These are phyloP conservation scores for Falcunculus frontatus DNA, from an alignment of 2,113 vertebrate species.

Conservation along the genomic window DNA sequence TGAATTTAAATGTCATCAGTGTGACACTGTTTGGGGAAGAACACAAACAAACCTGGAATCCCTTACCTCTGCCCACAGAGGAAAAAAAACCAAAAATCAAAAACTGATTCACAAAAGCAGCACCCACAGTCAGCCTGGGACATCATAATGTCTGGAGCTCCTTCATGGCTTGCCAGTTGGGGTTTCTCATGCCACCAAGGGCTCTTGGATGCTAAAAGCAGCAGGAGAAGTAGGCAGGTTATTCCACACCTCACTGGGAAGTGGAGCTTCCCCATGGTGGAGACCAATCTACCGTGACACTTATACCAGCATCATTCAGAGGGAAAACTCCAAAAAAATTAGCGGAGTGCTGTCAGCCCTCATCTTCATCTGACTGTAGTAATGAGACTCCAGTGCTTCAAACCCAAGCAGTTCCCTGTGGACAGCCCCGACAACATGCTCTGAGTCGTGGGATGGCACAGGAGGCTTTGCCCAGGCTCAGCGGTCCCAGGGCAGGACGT, in stretches of 20 bases:
- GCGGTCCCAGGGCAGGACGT: background rate
- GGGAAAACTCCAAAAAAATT: background rate
- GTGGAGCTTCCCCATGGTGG: background rate
- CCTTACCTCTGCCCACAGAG: background rate
- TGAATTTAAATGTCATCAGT: constrained; percentile 24
- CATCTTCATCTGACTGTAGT: background rate
- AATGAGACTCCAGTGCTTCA: background rate
- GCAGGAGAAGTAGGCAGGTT: background rate
- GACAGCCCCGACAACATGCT: rapidly evolving
- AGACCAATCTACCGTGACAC: background rate
- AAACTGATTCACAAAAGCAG: background rate
- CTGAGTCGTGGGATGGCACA: background rate
- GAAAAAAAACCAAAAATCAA: background rate
- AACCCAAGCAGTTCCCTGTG: rapidly evolving
- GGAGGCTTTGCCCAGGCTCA: background rate
- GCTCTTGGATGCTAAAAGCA: background rate
- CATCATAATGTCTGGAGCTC: rapidly evolving
- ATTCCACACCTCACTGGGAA: background rate
- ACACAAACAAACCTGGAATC: background rate
- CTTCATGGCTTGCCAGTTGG: background rate
- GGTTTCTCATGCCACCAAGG: background rate
- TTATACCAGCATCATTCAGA: background rate
- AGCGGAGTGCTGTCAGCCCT: background rate
- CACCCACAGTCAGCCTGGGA: background rate
- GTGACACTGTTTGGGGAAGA: background rate